Evolutionary conservation across 2,797 vertebrate species (phyloP), one percentile per base, ranked within the genome.

Genomic region (Rachycentron canadum): DNA sequence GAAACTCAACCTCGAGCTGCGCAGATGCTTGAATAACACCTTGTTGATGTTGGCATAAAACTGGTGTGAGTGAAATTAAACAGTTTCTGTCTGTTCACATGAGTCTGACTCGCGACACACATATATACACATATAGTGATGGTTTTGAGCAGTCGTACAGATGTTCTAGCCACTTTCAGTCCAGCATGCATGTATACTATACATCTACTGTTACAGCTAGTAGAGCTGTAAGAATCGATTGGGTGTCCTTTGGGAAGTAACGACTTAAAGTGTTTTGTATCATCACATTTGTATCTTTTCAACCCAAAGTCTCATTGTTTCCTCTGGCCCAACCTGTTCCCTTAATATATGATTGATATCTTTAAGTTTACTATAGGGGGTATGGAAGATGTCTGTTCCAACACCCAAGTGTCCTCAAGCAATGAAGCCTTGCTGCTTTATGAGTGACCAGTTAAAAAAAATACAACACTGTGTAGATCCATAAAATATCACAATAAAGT

Each of bases 91-190:
- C 32, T 76, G 50, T 49, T 49, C 23, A 52, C 40, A 5, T 67
- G 61, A 28, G 43, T 58, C 57, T 36, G 7, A 36, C 19, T 70
- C n/a, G 45, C 58, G 26, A 70, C 47, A 41, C 17, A 23, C 26
- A 53, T 13, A 19, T 9, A 70, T 40, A 41, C 17, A 23, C 26
- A 53, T 13, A 19, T 9, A 32, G 43, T 56, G 70, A 83, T 10
- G 60, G 30, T 57, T 73, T 53, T 7, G 34, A 84, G 52, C 88
- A 87, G 86, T 81, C 83, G 84, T 68, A 26, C 16, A 4, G 14
- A 55, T 25, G 21, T 32, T 4, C 64, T 36, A 23, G 41, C 21
- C 68, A 21, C 41, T 73, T 10, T 50, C 1, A 56, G 21, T 64
- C 55, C 62, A 69, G 38, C 52, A 53, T 53, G 21, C 12, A 12